Evolutionary conservation across 2,113 vertebrate genomes (phyloP), one percentile per base, ranked within the genome.

Genomic region (Amblyornis subalaris): DNA sequence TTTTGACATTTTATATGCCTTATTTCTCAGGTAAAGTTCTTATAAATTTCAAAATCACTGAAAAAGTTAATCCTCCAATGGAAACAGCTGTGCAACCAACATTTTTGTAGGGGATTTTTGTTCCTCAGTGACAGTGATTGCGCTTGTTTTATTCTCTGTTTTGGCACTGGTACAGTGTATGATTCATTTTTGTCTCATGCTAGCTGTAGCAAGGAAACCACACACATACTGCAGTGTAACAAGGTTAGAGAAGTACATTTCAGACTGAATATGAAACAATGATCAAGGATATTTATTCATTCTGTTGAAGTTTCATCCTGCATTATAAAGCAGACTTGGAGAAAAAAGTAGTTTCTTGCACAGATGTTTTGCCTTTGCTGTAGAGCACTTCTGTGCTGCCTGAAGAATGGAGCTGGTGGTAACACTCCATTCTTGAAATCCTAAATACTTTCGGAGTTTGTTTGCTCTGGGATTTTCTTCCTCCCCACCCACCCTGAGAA

Each of bases 131-230:
- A 72, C 78, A 91, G 66, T 45, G 71, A 54, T 66, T 53, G 35
- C 0, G 29, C 58, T 70, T 54, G 66, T n/a, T 81, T 85, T 91
- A 70, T 47, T 95, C 58, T 78, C 47, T 50, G 5, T 64, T 73
- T 70, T 95, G 94, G 90, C 82, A 47, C 29, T 66, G n/a, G 36
- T 80, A 50, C 66, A 85, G 25, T 0, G 0, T 47, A 61, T 95
- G 91, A 93, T 96, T 96, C 55, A 88, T 73, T 96, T 89, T 81
- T 75, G 80, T 95, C 91, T 94, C 77, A 65, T 89, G 79, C 82
- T 91, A 88, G 88, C 84, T 93, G 47, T 94, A 82, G 86, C 74
- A 79, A 58, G 64, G 93, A 94, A 95, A 95, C 90, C 72, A 82
- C 89, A 95, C 6, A 25, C 74, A 19, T 58, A 55, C 21, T 88